phyloP scores from a whole-genome alignment of 2,888 invertebrate species.

The Marasmarcha lunaedactyla region DNA sequence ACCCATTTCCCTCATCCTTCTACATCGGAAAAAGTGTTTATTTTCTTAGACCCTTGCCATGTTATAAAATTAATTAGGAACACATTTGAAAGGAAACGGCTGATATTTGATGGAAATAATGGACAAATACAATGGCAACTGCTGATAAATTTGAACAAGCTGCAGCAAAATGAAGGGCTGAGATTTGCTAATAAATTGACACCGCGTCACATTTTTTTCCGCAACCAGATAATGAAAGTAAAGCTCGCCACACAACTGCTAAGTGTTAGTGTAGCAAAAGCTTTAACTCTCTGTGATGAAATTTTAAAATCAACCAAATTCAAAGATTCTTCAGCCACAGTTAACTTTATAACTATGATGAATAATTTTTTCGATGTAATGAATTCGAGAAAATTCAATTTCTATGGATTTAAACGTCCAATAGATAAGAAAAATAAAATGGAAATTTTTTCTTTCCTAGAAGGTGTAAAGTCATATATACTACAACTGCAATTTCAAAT shows the following conservation, averaged over 20 bases:
- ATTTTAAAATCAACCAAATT: slow-evolving; percentile 2
- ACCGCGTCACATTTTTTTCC: not conserved
- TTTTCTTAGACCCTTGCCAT: slow-evolving; percentile 9
- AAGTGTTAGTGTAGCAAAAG: slow-evolving; percentile 5
- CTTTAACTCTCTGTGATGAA: slow-evolving; percentile 3
- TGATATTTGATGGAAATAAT: slow-evolving; percentile 4
- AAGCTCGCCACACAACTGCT: slow-evolving; percentile 6
- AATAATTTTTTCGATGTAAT: slow-evolving; percentile 8
- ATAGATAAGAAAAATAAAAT: slow-evolving; percentile 2
- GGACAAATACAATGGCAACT: slow-evolving; percentile 7
- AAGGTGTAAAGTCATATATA: slow-evolving; percentile 4
- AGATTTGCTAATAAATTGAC: slow-evolving; percentile 3
- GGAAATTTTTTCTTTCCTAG: slow-evolving; percentile 3
- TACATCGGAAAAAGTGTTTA: slow-evolving; percentile 2
- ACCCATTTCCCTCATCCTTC: slow-evolving; percentile 6
- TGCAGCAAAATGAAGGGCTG: not conserved
- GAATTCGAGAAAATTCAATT: slow-evolving; percentile 5
- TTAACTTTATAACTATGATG: slow-evolving; percentile 2
- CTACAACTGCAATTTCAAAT: not conserved
- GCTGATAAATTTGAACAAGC: slow-evolving; percentile 4
- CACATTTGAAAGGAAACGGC: slow-evolving; percentile 6
- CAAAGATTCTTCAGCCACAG: slow-evolving; percentile 4
- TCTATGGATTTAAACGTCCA: slow-evolving; percentile 8
- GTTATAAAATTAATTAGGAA: slow-evolving; percentile 13
- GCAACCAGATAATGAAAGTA: slow-evolving; percentile 6